Conservation (phyloP, 2,113 vertebrate species). For the Pollimyrus isidori region DNA sequence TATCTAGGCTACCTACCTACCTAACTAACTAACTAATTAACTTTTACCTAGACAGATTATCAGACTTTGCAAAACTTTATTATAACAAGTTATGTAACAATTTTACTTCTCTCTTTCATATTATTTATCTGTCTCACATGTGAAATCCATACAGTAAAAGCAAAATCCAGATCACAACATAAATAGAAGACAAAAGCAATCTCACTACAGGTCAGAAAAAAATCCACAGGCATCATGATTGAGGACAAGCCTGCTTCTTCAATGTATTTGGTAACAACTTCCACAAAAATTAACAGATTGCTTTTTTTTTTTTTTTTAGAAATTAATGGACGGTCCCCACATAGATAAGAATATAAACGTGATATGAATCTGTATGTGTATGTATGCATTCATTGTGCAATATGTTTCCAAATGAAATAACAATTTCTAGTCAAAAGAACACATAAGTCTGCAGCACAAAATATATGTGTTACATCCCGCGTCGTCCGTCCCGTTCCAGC, state of each 20-base stretch:
- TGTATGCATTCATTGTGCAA: not conserved
- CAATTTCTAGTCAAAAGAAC: not conserved
- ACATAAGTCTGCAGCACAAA: not conserved
- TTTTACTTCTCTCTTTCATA: not conserved
- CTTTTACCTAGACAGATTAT: not conserved
- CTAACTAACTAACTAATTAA: not conserved
- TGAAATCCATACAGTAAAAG: not conserved
- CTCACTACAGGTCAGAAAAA: not conserved
- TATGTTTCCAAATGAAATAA: not conserved
- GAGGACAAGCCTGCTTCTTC: not conserved
- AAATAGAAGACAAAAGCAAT: not conserved
- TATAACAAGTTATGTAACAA: not conserved
- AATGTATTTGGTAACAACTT: not conserved
- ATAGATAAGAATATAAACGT: not conserved
- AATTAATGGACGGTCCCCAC: not conserved
- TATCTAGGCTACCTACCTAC: too few relatives aligned
- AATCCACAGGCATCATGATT: not conserved
- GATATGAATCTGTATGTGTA: too few relatives aligned
- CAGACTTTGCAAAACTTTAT: not conserved
- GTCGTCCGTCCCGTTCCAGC: too few relatives aligned
- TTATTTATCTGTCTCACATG: not conserved
- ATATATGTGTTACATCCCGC: too few relatives aligned
- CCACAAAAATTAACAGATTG: not conserved
- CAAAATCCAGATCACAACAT: not conserved
- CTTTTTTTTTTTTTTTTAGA: not conserved